Base-by-base conservation (phyloP, 2,113 vertebrate genomes). In the Regulus satrapa region DNA sequence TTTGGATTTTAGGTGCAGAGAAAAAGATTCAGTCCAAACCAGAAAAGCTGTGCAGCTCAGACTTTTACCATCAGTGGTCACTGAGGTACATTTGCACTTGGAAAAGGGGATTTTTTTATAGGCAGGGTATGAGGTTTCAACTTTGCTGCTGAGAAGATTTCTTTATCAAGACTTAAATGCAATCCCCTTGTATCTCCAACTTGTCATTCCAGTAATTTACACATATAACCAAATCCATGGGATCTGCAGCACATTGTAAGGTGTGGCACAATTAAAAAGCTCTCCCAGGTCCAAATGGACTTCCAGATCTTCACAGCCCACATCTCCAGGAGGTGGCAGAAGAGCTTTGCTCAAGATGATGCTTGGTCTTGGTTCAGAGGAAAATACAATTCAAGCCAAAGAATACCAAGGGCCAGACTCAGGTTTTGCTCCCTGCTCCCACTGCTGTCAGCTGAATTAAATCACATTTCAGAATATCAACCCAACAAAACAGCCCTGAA, bases 261-360 rank as follows among this genome's bases (percentile, higher is more conserved):
- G 9, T 31, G 28, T 59, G 43, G 45, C 43, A 19, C 21, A 49
- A n/a, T 14, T 31, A 5, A 48, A 79, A 85, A 83, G 5, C 19
- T 77, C 36, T 21, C 46, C n/a, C 14, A 18, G 18, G 36, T 56
- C 48, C 64, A 69, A 43, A 49, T 14, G 45, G 29, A 63, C 26
- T 66, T 40, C 78, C 54, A 58, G 20, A 21, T n/a, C 75, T 48
- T 51, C 54, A 54, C 58, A 75, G 68, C 45, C 45, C 43, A 1
- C 29, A 49, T 73, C 71, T 90, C 95, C 96, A 95, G 95, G 92
- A 96, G 94, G 82, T 96, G 92, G 95, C 94, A 1, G 94, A 94
- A 96, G 82, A 97, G 95, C 75, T 92, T 95, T 96, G 62, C 63
- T 94, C 36, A 85, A 56, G 25, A 41, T 49, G 23, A 51, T 66